phyloP scores from a whole-genome alignment of 2,888 invertebrate genomes.

The Parnassius glacialis region DNA sequence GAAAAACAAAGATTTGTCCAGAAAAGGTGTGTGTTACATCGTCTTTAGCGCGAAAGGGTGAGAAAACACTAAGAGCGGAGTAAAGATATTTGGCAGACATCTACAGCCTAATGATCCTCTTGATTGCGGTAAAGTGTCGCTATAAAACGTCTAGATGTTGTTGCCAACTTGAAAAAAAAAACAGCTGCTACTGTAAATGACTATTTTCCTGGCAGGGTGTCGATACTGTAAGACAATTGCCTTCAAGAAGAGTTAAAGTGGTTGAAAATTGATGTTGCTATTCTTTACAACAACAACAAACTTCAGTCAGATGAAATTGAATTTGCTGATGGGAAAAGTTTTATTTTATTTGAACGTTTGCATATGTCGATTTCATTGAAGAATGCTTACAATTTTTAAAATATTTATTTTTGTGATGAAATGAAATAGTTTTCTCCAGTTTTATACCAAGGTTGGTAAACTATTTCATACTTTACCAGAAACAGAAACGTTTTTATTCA shows the following conservation, averaged over 20 bases:
- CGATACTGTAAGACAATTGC: slow-evolving; percentile 74
- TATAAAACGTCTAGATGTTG: slow-evolving; percentile 75
- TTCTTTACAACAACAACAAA: slow-evolving; percentile 46
- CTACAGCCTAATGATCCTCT: slow-evolving; percentile 77
- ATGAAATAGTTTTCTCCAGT: too few species aligned
- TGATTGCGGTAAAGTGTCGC: slow-evolving; percentile 79
- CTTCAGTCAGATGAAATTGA: slow-evolving; percentile 43
- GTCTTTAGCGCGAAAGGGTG: slow-evolving; percentile 67
- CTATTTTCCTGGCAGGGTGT: slow-evolving; percentile 73
- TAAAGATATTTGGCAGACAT: slow-evolving; percentile 78
- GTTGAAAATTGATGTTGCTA: slow-evolving; percentile 63
- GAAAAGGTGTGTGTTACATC: slow-evolving; percentile 68
- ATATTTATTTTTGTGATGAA: slow-evolving; percentile 31
- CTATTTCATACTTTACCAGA: too few species aligned
- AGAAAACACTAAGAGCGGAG: slow-evolving; percentile 63
- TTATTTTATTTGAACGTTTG: slow-evolving; percentile 26
- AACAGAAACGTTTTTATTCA: too few species aligned
- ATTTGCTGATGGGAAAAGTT: slow-evolving; percentile 31
- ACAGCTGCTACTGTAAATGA: slow-evolving; percentile 71
- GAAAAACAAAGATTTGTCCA: slow-evolving; percentile 50
- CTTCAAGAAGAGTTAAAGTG: slow-evolving; percentile 67
- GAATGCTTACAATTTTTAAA: slow-evolving; percentile 3
- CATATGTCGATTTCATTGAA: slow-evolving; percentile 24
- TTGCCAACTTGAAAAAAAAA: slow-evolving; percentile 75
- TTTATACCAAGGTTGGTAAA: slow-evolving; percentile 9